Conservation (phyloP, 2,888 invertebrate genomes). For the Glyphotaelius pellucidus region DNA sequence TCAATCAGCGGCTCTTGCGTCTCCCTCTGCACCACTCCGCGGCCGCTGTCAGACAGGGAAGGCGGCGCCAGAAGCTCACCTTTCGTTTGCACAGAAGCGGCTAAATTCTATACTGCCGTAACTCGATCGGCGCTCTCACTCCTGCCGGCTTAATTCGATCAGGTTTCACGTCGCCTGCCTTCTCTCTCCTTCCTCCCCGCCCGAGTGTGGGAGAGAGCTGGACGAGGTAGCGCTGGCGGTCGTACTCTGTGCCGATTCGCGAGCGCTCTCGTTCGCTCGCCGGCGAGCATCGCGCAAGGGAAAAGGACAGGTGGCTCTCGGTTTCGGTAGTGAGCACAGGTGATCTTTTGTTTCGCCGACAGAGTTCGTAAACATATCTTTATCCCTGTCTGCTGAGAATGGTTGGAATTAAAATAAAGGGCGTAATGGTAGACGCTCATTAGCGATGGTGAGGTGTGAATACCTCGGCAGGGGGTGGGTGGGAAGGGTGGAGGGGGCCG, state of each 20-base stretch:
- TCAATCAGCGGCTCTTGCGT: conserved; percentile 61
- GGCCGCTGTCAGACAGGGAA: conserved; percentile 49
- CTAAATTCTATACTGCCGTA: conserved; percentile 60
- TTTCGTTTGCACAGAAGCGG: conserved; percentile 65
- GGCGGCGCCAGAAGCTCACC: conserved; percentile 57
- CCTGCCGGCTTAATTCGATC: conserved; percentile 57
- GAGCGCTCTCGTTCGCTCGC: conserved; percentile 76
- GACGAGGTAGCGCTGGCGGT: conserved; percentile 9
- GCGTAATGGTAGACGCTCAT: conserved; percentile 42
- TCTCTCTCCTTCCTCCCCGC: conserved; percentile 33
- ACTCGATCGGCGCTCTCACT: conserved; percentile 60
- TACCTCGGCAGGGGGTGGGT: conserved; percentile 12
- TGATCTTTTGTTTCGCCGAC: conserved; percentile 73
- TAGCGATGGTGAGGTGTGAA: conserved; percentile 12
- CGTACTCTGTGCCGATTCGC: background rate
- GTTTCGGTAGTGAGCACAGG: conserved; percentile 79
- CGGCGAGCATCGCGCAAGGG: conserved; percentile 76
- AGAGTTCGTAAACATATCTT: conserved; percentile 73
- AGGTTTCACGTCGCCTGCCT: conserved; percentile 32
- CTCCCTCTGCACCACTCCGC: conserved; percentile 38
- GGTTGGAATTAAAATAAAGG: conserved; percentile 26
- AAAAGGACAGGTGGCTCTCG: conserved; percentile 79
- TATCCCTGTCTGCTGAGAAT: conserved; percentile 70
- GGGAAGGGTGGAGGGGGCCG: background rate
- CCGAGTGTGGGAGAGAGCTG: conserved; percentile 34